A percentile compares a stretch with the other conserved stretches of the same genome.
Evolutionary conservation across 2,113 vertebrate species (phyloP).

Genomic region (Perca schrenkii): DNA sequence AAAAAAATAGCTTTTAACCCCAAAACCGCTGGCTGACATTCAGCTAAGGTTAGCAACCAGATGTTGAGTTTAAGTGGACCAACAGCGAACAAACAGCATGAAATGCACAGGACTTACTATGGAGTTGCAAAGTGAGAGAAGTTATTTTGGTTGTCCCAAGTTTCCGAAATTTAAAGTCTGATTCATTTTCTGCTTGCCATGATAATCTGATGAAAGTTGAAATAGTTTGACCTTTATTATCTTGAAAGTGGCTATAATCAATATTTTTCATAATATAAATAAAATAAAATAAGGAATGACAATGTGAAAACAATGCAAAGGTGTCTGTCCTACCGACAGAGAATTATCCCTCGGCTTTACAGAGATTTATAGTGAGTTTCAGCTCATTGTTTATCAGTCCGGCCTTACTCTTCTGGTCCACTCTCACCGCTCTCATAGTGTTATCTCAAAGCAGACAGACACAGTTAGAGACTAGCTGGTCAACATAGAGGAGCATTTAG

Average conservation of each 20-base stretch:
- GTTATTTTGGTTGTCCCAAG: neutral
- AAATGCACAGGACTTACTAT: conserved; percentile 2
- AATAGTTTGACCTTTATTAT: neutral
- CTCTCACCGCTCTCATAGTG: no score
- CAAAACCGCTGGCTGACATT: conserved; percentile 60
- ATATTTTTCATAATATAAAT: neutral
- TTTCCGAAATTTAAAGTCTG: neutral
- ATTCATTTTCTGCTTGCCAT: neutral
- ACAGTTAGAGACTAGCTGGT: no score
- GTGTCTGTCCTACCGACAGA: neutral
- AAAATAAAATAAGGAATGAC: neutral
- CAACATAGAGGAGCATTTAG: no score
- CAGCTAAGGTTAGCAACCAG: conserved; percentile 69
- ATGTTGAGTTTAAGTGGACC: conserved; percentile 65
- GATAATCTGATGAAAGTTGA: neutral
- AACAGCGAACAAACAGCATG: neutral
- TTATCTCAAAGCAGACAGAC: no score
- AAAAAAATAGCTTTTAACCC: conserved; percentile 58
- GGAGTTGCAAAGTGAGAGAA: neutral
- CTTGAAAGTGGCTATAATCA: neutral
- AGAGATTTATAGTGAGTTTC: neutral
- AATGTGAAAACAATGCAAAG: neutral
- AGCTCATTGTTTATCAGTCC: neutral
- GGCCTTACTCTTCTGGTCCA: no score
- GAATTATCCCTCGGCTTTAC: neutral